Conservation (phyloP, 2,113 vertebrate genomes). For the Struthidea cinerea region DNA sequence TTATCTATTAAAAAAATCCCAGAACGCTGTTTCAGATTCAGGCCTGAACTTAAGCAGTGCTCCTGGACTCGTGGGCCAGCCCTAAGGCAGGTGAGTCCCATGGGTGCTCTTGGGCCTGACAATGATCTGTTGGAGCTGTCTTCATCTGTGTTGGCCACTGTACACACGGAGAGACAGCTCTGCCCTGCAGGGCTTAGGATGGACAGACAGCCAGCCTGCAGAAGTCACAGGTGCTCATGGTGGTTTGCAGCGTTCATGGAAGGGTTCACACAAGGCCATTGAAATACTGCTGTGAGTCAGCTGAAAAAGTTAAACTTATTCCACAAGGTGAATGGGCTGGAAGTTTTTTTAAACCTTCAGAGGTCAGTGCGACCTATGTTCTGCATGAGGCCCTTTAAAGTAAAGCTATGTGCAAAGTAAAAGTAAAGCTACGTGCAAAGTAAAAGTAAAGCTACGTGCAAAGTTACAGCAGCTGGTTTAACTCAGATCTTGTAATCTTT, state of each 20-base stretch:
- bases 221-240: neutral
- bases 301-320: neutral
- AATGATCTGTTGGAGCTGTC: neutral
- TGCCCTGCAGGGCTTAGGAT: neutral
- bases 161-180: neutral
- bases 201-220: neutral
- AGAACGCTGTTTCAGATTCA: neutral
- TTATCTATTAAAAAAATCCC: neutral
- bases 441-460: neutral
- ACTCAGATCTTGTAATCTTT: neutral
- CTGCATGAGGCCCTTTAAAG: neutral
- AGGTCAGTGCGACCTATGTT: fast-evolving
- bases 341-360: neutral
- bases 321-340: neutral
- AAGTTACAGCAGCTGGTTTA: neutral
- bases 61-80: neutral
- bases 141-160: neutral
- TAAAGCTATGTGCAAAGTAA: neutral
- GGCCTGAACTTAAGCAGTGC: neutral
- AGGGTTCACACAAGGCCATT: neutral
- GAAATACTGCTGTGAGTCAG: neutral
- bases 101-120: neutral
- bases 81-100: neutral
- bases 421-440: neutral
- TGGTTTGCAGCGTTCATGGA: neutral